Base-by-base conservation (phyloP, 1,140 invertebrate species). In the Drosophila eugracilis region DNA sequence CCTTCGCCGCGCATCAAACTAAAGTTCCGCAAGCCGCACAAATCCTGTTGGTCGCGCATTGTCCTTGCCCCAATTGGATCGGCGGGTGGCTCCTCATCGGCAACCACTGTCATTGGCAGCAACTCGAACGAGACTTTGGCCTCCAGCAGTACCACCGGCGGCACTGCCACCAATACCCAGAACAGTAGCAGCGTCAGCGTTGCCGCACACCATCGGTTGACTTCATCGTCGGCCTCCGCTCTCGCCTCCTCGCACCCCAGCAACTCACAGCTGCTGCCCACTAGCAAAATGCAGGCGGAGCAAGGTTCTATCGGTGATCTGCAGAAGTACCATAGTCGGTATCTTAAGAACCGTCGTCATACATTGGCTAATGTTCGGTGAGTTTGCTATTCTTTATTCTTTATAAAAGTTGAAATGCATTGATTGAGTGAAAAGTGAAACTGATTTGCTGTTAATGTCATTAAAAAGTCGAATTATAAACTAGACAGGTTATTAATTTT, bases 351-450 rank as follows among this genome's bases (percentile, higher is more conserved):
- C 81, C 93, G 96, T 21, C 93, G 96, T 36, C 96, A 97, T 91
- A 97, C 96, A 4, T 93, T 97, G 74, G 96, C 96, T 53, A 97
- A 97, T 92, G 96, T 97, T 92, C 95, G 96, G 96, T 97, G 92
- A 96, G 96, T 94, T 10, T 32, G 10, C 10, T 32, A 30, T 12
- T n/a, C n/a, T n/a, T n/a, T n/a, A n/a, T n/a, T n/a, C n/a, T n/a
- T n/a, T n/a, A n/a, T n/a, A n/a, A n/a, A n/a, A n/a, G n/a, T n/a
- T n/a, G 26, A 26, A 26, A 26, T 26, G 5, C 26, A 26, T 26
- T 26, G 26, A 26, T 3, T 26, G n/a, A n/a, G n/a, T n/a, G n/a
- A n/a, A n/a, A n/a, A n/a, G n/a, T n/a, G n/a, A n/a, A n/a, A n/a
- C n/a, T n/a, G n/a, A n/a, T n/a, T n/a, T n/a, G n/a, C n/a, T n/a